Conservation (phyloP, 1,140 invertebrate species). For the Meloidogyne exigua region DNA sequence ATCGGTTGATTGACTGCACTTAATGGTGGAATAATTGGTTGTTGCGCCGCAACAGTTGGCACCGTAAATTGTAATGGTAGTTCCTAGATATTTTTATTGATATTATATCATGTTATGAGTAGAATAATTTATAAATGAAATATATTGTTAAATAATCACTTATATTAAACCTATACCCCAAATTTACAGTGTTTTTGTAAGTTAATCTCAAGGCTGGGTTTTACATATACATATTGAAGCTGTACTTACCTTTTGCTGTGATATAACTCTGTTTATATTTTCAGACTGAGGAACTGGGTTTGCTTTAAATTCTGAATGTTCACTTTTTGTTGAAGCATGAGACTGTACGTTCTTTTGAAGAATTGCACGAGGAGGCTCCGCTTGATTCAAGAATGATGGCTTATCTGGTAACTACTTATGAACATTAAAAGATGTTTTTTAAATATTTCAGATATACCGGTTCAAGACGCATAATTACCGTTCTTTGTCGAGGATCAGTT, state of each 20-base stretch:
- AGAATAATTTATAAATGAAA: neutral
- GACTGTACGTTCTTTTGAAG: conserved; percentile 11
- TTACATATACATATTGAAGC: too few relatives aligned
- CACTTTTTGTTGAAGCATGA: neutral
- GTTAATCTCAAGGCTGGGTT: too few relatives aligned
- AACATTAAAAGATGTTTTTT: neutral
- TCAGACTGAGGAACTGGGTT: neutral
- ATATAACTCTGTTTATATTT: neutral
- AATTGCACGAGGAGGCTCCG: conserved; percentile 46
- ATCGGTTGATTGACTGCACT: conserved; percentile 27
- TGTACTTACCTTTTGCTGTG: neutral
- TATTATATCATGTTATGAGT: neutral
- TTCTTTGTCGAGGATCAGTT: conserved; percentile 38
- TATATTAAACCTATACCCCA: too few relatives aligned
- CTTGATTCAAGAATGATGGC: conserved; percentile 40
- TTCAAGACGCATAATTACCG: conserved; percentile 46
- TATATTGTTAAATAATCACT: neutral
- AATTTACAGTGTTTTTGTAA: too few relatives aligned
- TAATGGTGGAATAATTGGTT: conserved; percentile 31
- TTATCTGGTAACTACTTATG: conserved; percentile 21
- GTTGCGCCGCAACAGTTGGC: conserved; percentile 31
- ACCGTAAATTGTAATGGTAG: neutral
- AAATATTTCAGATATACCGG: conserved; percentile 8
- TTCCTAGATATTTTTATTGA: neutral
- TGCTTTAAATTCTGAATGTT: neutral